These are phyloP conservation scores for Syrphus vitripennis DNA, from an alignment of 2,888 invertebrate species.

Conservation along the genomic window DNA sequence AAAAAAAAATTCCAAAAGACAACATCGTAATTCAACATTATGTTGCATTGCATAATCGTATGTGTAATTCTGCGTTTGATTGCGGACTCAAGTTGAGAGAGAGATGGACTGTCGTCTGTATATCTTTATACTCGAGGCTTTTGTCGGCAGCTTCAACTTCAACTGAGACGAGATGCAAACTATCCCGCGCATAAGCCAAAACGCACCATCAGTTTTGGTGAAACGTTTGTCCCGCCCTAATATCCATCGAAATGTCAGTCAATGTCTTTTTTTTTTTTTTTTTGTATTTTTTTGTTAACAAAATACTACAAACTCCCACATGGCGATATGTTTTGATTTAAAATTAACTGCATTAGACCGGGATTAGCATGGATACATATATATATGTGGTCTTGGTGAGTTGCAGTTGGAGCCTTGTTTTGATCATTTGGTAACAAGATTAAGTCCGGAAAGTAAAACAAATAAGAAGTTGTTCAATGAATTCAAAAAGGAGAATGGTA, in stretches of 20 bases:
- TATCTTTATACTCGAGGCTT: slow-evolving; percentile 20
- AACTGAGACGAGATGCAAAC: background rate
- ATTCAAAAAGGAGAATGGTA: background rate
- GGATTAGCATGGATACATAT: slow-evolving; percentile 51
- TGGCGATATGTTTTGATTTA: slow-evolving; percentile 30
- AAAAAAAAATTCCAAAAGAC: background rate
- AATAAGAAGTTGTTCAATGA: slow-evolving; percentile 31
- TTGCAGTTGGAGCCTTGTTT: slow-evolving; percentile 23
- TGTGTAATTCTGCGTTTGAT: slow-evolving; percentile 53
- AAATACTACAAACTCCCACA: slow-evolving; percentile 51
- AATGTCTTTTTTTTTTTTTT: slow-evolving; percentile 50
- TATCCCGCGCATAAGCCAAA: background rate
- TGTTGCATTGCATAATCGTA: slow-evolving; percentile 45
- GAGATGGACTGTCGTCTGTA: slow-evolving; percentile 60
- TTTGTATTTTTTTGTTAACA: slow-evolving; percentile 1
- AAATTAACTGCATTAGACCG: slow-evolving; percentile 28
- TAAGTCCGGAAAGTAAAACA: slow-evolving; percentile 22
- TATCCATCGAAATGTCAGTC: slow-evolving; percentile 68
- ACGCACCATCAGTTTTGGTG: slow-evolving; percentile 39
- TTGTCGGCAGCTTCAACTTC: slow-evolving; percentile 43
- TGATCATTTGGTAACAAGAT: slow-evolving; percentile 55
- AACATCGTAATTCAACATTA: slow-evolving; percentile 20
- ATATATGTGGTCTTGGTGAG: background rate
- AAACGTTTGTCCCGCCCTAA: slow-evolving; percentile 66
- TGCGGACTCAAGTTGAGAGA: slow-evolving; percentile 21